A percentile compares a stretch with the other conserved stretches of the same genome.
phyloP scores from a whole-genome alignment of 1,140 invertebrate species.

The Drosophila pseudoobscura region DNA sequence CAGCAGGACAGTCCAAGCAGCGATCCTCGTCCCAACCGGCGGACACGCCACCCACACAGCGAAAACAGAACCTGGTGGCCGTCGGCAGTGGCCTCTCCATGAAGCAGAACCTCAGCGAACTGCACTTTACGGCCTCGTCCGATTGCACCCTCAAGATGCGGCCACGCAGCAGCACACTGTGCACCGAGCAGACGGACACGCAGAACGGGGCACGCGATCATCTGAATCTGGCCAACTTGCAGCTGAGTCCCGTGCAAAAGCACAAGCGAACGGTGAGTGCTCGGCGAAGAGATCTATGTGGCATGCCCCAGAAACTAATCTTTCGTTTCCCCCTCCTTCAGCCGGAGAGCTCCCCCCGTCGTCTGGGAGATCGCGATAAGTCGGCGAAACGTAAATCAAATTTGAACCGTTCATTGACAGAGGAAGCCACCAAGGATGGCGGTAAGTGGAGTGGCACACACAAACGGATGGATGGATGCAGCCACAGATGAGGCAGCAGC shows the following conservation, averaged over 20 bases:
- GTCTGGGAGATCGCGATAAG: slow-evolving; percentile 85
- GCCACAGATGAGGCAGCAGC: slow-evolving; percentile 10
- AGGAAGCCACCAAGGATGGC: slow-evolving; percentile 84
- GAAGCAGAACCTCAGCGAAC: slow-evolving; percentile 76
- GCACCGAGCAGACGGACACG: slow-evolving; percentile 31
- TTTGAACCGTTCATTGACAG: slow-evolving; percentile 86
- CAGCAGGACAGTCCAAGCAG: neutral
- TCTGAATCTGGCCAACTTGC: slow-evolving; percentile 54
- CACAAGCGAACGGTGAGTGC: slow-evolving; percentile 71
- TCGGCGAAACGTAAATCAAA: slow-evolving; percentile 87
- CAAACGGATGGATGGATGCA: slow-evolving; percentile 9
- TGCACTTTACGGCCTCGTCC: slow-evolving; percentile 55
- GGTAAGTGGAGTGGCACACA: slow-evolving; percentile 59
- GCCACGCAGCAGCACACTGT: slow-evolving; percentile 69
- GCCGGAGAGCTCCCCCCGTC: slow-evolving; percentile 67
- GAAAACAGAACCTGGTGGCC: slow-evolving; percentile 57
- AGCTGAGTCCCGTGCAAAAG: slow-evolving; percentile 75
- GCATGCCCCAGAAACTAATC: neutral
- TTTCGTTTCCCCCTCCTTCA: neutral
- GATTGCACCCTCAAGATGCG: slow-evolving; percentile 65
- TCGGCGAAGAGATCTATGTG: neutral
- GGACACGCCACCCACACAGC: slow-evolving; percentile 48
- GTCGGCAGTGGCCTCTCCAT: slow-evolving; percentile 60
- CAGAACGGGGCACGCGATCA: slow-evolving; percentile 51
- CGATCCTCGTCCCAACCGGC: slow-evolving; percentile 50